phyloP scores from a whole-genome alignment of 2,888 invertebrate species.

The Nomada ruficornis region DNA sequence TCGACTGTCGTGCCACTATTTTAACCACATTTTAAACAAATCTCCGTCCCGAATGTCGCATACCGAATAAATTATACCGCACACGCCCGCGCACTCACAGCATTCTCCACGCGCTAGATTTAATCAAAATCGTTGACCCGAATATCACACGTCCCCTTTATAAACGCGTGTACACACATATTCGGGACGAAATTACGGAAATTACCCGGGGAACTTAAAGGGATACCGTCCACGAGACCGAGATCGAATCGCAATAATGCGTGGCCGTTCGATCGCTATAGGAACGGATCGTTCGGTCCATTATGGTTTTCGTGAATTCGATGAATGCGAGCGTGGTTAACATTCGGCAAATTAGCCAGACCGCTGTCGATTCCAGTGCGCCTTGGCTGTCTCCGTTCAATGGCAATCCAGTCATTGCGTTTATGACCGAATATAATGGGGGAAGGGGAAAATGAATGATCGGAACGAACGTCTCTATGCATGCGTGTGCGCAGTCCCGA shows the following conservation, averaged over 20 bases:
- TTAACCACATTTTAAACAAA: too few species aligned
- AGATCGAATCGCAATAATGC: constrained; percentile 22
- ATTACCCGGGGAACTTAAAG: background rate
- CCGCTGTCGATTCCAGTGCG: constrained; percentile 53
- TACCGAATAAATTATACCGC: too few species aligned
- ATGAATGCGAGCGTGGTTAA: constrained; percentile 62
- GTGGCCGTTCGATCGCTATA: constrained; percentile 34
- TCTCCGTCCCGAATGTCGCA: too few species aligned
- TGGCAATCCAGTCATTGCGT: constrained; percentile 15
- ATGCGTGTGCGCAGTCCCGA: constrained; percentile 5
- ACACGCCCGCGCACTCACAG: background rate
- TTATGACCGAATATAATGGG: constrained; percentile 18
- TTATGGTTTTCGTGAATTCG: constrained; percentile 65
- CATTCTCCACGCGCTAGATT: background rate
- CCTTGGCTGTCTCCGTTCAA: constrained; percentile 18
- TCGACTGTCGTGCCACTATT: too few species aligned
- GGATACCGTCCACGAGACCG: background rate
- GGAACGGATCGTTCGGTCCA: constrained; percentile 18
- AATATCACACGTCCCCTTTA: constrained; percentile 5
- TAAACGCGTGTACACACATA: constrained; percentile 9
- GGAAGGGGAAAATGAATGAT: background rate
- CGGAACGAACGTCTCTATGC: background rate
- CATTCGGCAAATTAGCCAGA: constrained; percentile 60
- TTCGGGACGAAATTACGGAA: constrained; percentile 9
- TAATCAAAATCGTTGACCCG: constrained; percentile 27